Evolutionary conservation across 2,888 invertebrate species (phyloP).

Genomic region (Xestobium rufovillosum): DNA sequence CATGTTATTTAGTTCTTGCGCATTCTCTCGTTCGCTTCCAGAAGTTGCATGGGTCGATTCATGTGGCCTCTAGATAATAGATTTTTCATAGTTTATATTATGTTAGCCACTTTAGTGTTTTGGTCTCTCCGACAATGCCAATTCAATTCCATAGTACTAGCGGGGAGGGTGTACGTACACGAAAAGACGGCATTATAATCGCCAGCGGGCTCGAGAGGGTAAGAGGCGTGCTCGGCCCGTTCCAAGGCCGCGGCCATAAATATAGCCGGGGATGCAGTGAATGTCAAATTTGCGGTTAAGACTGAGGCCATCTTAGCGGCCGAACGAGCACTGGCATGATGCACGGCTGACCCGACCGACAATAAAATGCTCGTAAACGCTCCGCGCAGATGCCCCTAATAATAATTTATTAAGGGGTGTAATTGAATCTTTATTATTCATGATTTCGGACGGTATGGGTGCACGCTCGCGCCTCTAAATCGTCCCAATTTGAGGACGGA

Average conservation of each 20-base stretch:
- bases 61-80: too few species aligned
- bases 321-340: conserved; percentile 4
- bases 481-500: too few species aligned
- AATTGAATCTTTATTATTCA: conserved; percentile 33
- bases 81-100: too few species aligned
- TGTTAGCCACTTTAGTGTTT: too few species aligned
- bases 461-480: conserved; percentile 7
- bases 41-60: too few species aligned
- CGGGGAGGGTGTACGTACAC: too few species aligned
- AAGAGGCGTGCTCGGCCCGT: background rate
- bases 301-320: conserved; percentile 7
- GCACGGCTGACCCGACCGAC: conserved; percentile 6
- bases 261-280: conserved; percentile 5
- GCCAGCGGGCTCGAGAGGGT: too few species aligned
- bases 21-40: too few species aligned
- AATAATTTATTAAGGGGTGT: conserved; percentile 29
- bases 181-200: too few species aligned
- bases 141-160: conserved; percentile 37
- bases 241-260: conserved; percentile 4
- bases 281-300: conserved; percentile 9
- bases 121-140: conserved; percentile 37
- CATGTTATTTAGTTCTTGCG: too few species aligned
- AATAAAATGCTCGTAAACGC: conserved; percentile 12
- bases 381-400: conserved; percentile 16
- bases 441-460: conserved; percentile 19